Conservation (phyloP, 1,140 invertebrate species). For the Psix sp. region DNA sequence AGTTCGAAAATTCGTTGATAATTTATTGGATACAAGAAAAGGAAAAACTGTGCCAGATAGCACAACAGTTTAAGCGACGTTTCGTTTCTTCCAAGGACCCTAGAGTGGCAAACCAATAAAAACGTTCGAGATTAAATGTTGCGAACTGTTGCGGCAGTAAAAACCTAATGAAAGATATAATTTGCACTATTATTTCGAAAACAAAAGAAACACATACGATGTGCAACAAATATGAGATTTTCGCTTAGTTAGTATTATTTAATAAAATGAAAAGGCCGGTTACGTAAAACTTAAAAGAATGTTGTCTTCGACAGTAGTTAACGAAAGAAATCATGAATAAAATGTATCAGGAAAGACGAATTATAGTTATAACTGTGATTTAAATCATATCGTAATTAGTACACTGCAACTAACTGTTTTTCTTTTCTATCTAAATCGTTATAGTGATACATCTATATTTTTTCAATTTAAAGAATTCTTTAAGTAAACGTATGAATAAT, state of each 20-base stretch:
- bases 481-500: no score
- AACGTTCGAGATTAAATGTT: conserved; percentile 12
- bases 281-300: background rate
- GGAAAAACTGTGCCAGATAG: conserved; percentile 4
- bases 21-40: background rate
- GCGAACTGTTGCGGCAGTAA: conserved; percentile 11
- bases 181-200: conserved; percentile 6
- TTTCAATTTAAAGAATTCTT: no score
- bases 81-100: conserved; percentile 15
- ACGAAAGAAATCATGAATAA: no score
- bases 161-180: conserved; percentile 16
- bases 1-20: no score
- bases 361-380: no score
- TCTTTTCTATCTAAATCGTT: no score
- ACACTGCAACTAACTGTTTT: no score
- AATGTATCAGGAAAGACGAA: no score
- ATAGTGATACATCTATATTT: no score
- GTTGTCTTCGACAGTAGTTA: no score
- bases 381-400: no score
- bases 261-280: conserved; percentile 10
- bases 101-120: conserved; percentile 11
- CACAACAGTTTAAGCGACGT: conserved; percentile 13
- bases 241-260: conserved; percentile 17
- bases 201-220: conserved; percentile 8
- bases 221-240: background rate